Evolutionary conservation across 2,113 vertebrate species (phyloP).

Genomic region (Cebus imitator): DNA sequence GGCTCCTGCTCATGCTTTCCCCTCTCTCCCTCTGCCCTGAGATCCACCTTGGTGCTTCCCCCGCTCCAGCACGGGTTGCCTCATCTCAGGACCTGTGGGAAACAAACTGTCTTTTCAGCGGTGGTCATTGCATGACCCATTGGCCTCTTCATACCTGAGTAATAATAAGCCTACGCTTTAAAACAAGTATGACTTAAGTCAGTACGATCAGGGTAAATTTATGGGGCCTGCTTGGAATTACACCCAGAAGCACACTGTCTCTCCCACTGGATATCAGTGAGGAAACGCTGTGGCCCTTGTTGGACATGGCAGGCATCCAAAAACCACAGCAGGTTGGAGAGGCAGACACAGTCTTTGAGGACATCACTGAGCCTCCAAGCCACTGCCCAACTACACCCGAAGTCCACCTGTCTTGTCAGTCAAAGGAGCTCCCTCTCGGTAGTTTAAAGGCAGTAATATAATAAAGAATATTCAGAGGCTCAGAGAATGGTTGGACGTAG

Average conservation of each 20-base stretch:
- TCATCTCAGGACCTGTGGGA: not conserved
- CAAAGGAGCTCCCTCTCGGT: not conserved
- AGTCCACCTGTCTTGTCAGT: not conserved
- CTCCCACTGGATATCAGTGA: not conserved
- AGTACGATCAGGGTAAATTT: not conserved
- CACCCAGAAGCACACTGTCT: not conserved
- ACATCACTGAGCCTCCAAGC: not conserved
- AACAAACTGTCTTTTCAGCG: not conserved
- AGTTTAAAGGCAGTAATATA: not conserved
- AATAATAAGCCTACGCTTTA: not conserved
- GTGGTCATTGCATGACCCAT: not conserved
- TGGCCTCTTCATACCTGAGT: not conserved
- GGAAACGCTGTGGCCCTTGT: not conserved
- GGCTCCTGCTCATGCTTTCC: not conserved
- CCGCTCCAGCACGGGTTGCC: not conserved
- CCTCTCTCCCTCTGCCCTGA: not conserved
- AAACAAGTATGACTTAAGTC: not conserved
- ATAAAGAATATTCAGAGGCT: not conserved
- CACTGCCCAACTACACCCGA: not conserved
- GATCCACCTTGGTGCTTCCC: not conserved
- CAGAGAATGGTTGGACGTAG: not conserved
- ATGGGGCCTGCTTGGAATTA: not conserved
- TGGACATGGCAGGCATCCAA: not conserved
- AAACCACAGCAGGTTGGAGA: not conserved
- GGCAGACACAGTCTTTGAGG: not conserved